A percentile compares a stretch with the other conserved stretches of the same genome.
These are phyloP conservation scores for Hydriomena furcata DNA, from an alignment of 2,888 invertebrate species.

Conservation along the genomic window DNA sequence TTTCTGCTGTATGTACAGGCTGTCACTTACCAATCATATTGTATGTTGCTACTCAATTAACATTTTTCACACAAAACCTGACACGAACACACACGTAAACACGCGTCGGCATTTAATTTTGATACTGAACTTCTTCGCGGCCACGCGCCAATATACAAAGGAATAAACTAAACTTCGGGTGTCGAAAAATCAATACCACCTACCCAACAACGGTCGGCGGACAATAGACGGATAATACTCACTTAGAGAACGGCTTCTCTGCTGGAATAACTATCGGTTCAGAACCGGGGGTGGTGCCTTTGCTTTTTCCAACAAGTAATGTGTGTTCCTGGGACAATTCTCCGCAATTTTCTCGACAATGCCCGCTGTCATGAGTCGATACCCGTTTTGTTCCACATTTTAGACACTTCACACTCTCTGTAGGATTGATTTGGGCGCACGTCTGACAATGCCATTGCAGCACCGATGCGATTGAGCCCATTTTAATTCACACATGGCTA, in stretches of 20 bases:
- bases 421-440: constrained; percentile 95
- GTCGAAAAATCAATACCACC: constrained; percentile 75
- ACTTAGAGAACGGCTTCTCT: constrained; percentile 74
- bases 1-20: background rate
- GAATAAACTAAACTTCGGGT: constrained; percentile 73
- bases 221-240: constrained; percentile 52
- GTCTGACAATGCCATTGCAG: constrained; percentile 96
- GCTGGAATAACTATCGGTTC: constrained; percentile 72
- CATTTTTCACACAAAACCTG: constrained; percentile 62
- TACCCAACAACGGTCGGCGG: constrained; percentile 61
- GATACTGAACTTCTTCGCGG: constrained; percentile 61
- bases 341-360: constrained; percentile 65
- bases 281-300: constrained; percentile 72
- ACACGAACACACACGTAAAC: constrained; percentile 58
- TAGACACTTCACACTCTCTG: constrained; percentile 92
- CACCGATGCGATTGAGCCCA: constrained; percentile 97
- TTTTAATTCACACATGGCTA: constrained; percentile 85
- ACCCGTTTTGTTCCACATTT: constrained; percentile 90
- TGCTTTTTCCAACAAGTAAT: constrained; percentile 71
- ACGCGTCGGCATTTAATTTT: constrained; percentile 56
- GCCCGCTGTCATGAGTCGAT: constrained; percentile 81
- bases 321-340: constrained; percentile 74
- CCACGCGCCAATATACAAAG: constrained; percentile 65
- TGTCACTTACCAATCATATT: constrained; percentile 20
- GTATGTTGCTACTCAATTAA: constrained; percentile 31